These are phyloP conservation scores for Halcyon smyrnensis DNA, from an alignment of 2,797 vertebrate species.

Conservation along the genomic window DNA sequence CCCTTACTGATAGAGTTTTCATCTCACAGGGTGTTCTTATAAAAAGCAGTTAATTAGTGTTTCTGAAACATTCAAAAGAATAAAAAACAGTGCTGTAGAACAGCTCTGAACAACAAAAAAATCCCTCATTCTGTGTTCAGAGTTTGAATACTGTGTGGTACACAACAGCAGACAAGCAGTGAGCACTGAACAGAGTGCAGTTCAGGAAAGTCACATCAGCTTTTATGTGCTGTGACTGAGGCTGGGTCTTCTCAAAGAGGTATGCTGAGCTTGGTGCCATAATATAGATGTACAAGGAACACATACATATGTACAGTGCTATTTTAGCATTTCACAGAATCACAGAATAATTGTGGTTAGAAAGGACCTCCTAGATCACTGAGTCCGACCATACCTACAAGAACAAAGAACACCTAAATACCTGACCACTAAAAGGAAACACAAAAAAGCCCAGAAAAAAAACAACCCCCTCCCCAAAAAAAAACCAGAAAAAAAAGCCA, in stretches of 20 bases:
- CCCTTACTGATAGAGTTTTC: neutral
- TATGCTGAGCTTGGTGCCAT: neutral
- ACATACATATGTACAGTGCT: no score
- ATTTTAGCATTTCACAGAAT: no score
- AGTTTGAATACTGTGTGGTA: neutral
- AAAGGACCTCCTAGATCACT: no score
- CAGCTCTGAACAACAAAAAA: neutral
- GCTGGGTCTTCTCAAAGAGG: neutral
- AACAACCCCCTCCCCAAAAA: no score
- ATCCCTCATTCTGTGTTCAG: neutral
- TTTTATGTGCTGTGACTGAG: neutral
- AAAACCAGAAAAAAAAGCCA: no score
- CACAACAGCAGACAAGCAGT: neutral
- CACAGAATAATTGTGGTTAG: no score
- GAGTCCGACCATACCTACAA: no score
- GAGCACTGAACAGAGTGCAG: neutral
- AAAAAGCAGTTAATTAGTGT: neutral
- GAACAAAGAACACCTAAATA: no score
- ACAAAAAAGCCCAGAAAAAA: no score
- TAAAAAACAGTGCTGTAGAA: neutral
- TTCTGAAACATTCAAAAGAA: neutral
- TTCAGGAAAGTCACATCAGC: neutral
- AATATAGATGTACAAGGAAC: neutral
- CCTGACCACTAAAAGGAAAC: no score
- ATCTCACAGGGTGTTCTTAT: neutral